A percentile compares a stretch with the other conserved stretches of the same genome.
phyloP scores from a whole-genome alignment of 2,797 vertebrate genomes.

The Sarcophilus harrisii region DNA sequence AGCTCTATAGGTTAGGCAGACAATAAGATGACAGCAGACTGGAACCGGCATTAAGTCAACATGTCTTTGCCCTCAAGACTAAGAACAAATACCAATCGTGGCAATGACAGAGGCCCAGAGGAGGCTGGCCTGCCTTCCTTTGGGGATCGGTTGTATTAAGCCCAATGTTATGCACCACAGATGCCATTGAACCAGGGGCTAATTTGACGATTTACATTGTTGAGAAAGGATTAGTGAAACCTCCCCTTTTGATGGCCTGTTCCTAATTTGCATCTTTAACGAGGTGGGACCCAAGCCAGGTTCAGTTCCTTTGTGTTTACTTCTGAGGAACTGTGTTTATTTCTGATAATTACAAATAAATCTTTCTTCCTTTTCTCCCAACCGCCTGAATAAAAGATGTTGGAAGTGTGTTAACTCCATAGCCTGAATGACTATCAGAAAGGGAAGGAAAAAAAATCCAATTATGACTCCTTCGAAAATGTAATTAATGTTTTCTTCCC shows the following conservation, averaged over 20 bases:
- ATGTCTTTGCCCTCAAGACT: neutral
- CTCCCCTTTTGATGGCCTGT: slow-evolving; percentile 73
- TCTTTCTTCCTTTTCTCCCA: slow-evolving; percentile 82
- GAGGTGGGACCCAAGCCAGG: slow-evolving; percentile 84
- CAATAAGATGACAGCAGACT: neutral
- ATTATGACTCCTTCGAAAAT: slow-evolving; percentile 70
- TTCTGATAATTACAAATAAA: slow-evolving; percentile 87
- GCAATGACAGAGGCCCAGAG: slow-evolving; percentile 19
- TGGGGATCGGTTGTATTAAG: slow-evolving; percentile 59
- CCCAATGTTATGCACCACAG: slow-evolving; percentile 43
- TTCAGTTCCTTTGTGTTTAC: slow-evolving; percentile 86
- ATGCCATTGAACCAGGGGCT: slow-evolving; percentile 77
- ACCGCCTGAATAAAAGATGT: slow-evolving; percentile 75
- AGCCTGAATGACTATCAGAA: slow-evolving; percentile 52
- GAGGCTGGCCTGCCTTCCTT: slow-evolving; percentile 55
- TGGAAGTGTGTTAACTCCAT: slow-evolving; percentile 55
- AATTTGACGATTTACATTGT: slow-evolving; percentile 79
- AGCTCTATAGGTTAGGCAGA: slow-evolving; percentile 14
- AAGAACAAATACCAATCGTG: slow-evolving; percentile 55
- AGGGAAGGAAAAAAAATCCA: slow-evolving; percentile 77
- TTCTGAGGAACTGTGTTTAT: slow-evolving; percentile 85
- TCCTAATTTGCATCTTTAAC: slow-evolving; percentile 86
- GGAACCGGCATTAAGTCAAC: neutral
- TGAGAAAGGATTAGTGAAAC: slow-evolving; percentile 83
- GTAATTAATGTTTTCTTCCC: slow-evolving; percentile 78